These are phyloP conservation scores for Pararge aegeria DNA, from an alignment of 1,140 invertebrate species.

Conservation along the genomic window DNA sequence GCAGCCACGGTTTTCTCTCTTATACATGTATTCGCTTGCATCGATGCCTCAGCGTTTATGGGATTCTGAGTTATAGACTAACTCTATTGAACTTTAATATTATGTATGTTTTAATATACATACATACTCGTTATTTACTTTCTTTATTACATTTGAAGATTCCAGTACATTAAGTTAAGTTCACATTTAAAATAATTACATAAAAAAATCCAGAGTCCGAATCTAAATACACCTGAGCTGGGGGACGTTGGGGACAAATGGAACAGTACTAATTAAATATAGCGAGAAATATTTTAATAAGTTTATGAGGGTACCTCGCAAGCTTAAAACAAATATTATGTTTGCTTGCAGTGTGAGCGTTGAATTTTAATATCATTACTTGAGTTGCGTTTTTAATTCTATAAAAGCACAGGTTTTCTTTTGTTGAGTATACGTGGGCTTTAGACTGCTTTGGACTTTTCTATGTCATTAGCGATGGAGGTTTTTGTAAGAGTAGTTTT, in stretches of 20 bases:
- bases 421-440: constrained; percentile 30
- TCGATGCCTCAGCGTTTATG: no score
- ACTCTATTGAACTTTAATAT: no score
- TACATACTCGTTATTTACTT: no score
- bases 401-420: constrained; percentile 63
- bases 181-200: constrained; percentile 22
- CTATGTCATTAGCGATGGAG: constrained; percentile 32
- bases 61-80: no score
- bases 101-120: no score
- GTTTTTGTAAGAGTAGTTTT: constrained; percentile 18
- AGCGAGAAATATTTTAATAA: constrained; percentile 75
- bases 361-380: constrained; percentile 77
- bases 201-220: constrained; percentile 21
- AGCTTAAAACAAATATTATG: constrained; percentile 75
- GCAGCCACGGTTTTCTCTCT: no score
- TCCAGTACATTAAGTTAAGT: constrained; percentile 13
- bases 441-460: constrained; percentile 27
- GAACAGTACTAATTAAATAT: constrained; percentile 72
- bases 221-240: constrained; percentile 49
- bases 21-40: no score
- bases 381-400: constrained; percentile 71
- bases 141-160: constrained; percentile 7
- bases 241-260: constrained; percentile 57
- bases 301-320: constrained; percentile 59
- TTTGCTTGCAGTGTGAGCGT: constrained; percentile 59